A percentile compares a stretch with the other conserved stretches of the same genome.
Conservation (phyloP, 2,888 invertebrate species). For the Pseudococcus jackbeardsleyi region DNA sequence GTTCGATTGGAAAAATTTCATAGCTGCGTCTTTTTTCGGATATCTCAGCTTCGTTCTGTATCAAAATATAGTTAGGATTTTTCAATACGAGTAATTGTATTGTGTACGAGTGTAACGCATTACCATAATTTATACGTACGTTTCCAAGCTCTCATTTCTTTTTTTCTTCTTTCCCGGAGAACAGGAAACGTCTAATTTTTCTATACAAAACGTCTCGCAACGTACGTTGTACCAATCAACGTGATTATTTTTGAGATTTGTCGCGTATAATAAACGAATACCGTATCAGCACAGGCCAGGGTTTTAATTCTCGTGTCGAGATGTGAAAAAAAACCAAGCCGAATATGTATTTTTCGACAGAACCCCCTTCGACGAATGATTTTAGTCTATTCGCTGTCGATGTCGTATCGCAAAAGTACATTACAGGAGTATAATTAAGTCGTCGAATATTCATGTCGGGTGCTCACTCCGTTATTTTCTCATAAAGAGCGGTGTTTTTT, state of each 20-base stretch:
- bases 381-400: not conserved
- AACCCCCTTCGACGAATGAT: not conserved
- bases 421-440: not conserved
- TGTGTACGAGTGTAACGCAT: not conserved
- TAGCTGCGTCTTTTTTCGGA: no score
- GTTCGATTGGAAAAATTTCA: not conserved
- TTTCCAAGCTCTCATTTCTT: not conserved
- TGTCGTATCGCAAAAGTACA: not conserved
- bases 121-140: constrained; percentile 21
- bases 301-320: not conserved
- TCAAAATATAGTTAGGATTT: no score
- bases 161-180: not conserved
- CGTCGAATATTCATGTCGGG: constrained; percentile 3
- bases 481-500: not conserved
- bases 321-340: not conserved
- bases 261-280: not conserved
- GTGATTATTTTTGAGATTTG: constrained; percentile 36
- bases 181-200: constrained; percentile 43
- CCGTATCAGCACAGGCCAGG: not conserved
- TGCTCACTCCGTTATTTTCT: constrained; percentile 12
- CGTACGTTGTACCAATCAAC: constrained; percentile 6
- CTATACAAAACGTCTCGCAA: not conserved
- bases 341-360: not conserved
- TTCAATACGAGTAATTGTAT: not conserved
- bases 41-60: no score